Evolutionary conservation across 2,888 invertebrate genomes (phyloP), one percentile per base, ranked within the genome.

Genomic region (Cantharis lateralis): DNA sequence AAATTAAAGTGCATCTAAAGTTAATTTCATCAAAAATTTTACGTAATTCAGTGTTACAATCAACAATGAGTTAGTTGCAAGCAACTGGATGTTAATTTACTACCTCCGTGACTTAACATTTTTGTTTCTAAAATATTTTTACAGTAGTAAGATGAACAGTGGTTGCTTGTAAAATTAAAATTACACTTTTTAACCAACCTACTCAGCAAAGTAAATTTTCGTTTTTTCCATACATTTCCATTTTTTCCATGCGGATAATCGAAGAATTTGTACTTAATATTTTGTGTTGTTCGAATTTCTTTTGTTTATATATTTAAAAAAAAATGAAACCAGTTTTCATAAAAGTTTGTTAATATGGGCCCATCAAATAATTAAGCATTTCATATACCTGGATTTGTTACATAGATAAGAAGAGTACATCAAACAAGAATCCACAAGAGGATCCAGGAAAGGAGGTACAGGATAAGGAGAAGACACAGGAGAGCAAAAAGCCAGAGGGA

Each of bases 371-470:
- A 79, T 74, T 82, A 80, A 81, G 73, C 79, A 81, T 80, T 81
- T 81, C 80, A 81, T 79, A 81, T 75, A 80, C 81, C 79, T 81
- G 80, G 82, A 81, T 83, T 81, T 83, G 83, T 83, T 83, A 82
- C 81, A 80, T 83, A 84, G 84, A 84, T 84, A 80, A 79, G 82
- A 84, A 84, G 83, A 83, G 78, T 78, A 74, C 82, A 62, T 66
- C 82, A 77, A 82, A 80, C 79, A 82, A 81, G 79, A 79, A 78
- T 62, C 69, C 77, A 62, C 79, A 82, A 73, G 80, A 80, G 78
- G 78, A 79, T 75, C 76, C 68, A 26, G 75, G 71, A 75, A 74
- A 77, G 80, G 78, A 78, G 70, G 71, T 62, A 68, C 63, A 70
- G 15, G 76, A 26, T 73, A 71, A 74, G 61, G 74, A 77, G 61